Percentiles rank a stretch among this genome's conserved stretches.
These are phyloP conservation scores for Onychomys arenicola DNA, from an alignment of 2,797 vertebrate species.

Conservation along the genomic window DNA sequence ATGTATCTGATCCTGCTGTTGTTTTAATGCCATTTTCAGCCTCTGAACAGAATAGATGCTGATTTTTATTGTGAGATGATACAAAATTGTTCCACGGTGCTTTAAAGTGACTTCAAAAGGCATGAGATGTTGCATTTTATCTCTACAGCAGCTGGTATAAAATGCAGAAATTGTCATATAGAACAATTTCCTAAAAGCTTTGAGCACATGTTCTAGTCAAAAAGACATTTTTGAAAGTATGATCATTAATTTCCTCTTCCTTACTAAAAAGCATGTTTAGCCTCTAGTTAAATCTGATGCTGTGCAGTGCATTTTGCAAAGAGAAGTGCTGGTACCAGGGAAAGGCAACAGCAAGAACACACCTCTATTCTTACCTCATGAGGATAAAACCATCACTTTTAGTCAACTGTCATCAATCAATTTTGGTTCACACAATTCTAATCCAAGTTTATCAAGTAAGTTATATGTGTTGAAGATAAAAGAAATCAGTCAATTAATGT, in stretches of 20 bases:
- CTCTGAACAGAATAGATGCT: slow-evolving; percentile 48
- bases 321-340: background rate
- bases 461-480: background rate
- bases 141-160: slow-evolving; percentile 8
- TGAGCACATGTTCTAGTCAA: slow-evolving; percentile 13
- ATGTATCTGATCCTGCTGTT: background rate
- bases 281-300: slow-evolving; percentile 55
- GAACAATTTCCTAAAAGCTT: slow-evolving; percentile 57
- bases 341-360: background rate
- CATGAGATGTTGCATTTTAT: slow-evolving; percentile 33
- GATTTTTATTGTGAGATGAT: slow-evolving; percentile 67
- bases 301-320: background rate
- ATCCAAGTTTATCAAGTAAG: background rate
- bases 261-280: slow-evolving; percentile 30
- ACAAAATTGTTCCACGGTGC: slow-evolving; percentile 48
- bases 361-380: background rate
- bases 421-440: background rate
- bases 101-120: slow-evolving; percentile 61
- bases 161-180: slow-evolving; percentile 49
- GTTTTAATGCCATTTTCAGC: slow-evolving; percentile 40
- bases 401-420: background rate
- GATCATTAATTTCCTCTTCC: slow-evolving; percentile 54
- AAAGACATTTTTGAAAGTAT: slow-evolving; percentile 59
- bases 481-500: background rate
- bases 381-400: background rate